Percentiles rank a stretch among this genome's conserved stretches.
Conservation (phyloP, 2,113 vertebrate species). For the Ammodramus savannarum region DNA sequence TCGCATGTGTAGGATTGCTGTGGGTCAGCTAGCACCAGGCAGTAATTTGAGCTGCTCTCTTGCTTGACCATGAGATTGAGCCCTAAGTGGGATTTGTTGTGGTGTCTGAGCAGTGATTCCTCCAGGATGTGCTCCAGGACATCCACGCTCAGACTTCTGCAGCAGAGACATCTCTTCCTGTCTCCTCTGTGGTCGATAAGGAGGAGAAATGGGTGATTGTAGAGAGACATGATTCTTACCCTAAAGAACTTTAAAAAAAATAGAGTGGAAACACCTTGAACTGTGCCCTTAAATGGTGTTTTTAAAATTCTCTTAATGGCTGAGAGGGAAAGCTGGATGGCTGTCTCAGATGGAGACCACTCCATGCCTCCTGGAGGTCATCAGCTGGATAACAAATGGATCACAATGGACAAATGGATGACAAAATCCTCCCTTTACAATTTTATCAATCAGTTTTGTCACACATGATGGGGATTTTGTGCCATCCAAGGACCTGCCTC, state of each 20-base stretch:
- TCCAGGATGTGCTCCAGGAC: not conserved
- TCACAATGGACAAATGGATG: not conserved
- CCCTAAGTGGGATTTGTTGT: not conserved
- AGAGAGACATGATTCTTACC: not conserved
- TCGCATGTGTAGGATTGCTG: not conserved
- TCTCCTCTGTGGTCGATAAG: not conserved
- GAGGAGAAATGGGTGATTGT: not conserved
- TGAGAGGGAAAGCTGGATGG: not conserved
- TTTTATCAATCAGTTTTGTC: not conserved
- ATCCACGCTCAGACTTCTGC: not conserved
- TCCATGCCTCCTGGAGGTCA: not conserved
- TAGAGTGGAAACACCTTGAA: fast-evolving
- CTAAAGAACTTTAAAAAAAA: not conserved
- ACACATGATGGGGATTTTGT: not conserved
- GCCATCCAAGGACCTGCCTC: not conserved
- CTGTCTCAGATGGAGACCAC: not conserved
- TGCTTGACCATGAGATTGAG: conserved; percentile 38
- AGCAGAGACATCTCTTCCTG: not conserved
- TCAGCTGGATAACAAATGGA: not conserved
- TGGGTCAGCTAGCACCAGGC: not conserved
- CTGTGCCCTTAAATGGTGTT: not conserved
- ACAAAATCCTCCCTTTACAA: not conserved
- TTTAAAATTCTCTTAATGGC: not conserved
- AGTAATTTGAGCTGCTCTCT: conserved; percentile 23
- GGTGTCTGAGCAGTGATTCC: not conserved